These are phyloP conservation scores for Hymenochirus boettgeri DNA, from an alignment of 2,113 vertebrate genomes.

Conservation along the genomic window DNA sequence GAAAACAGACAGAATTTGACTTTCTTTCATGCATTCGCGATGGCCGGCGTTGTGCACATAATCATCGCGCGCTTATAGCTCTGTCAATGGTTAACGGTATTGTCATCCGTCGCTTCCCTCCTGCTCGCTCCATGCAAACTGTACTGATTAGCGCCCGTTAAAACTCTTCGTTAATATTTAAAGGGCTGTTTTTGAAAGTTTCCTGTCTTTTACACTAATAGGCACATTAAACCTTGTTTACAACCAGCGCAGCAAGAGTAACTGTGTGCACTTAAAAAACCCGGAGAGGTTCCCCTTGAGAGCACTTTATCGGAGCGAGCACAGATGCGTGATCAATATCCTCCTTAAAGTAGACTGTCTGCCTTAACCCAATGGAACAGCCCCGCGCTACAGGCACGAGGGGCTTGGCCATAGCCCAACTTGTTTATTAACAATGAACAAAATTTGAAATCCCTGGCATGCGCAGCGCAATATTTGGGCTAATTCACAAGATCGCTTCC, in stretches of 20 bases:
- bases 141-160: slow-evolving; percentile 89
- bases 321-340: slow-evolving; percentile 69
- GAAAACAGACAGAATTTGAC: too few species aligned
- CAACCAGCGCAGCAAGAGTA: slow-evolving; percentile 80
- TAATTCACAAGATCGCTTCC: slow-evolving; percentile 49
- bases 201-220: slow-evolving; percentile 93
- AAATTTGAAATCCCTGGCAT: slow-evolving; percentile 44
- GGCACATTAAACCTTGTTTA: slow-evolving; percentile 92
- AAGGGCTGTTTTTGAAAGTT: slow-evolving; percentile 79
- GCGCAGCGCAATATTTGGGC: slow-evolving; percentile 26
- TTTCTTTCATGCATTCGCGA: too few species aligned
- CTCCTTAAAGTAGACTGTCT: slow-evolving; percentile 77
- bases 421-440: slow-evolving; percentile 71
- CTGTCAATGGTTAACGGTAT: slow-evolving; percentile 57
- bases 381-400: slow-evolving; percentile 50
- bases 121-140: slow-evolving; percentile 69
- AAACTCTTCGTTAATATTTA: slow-evolving; percentile 88
- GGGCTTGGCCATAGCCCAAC: slow-evolving; percentile 63
- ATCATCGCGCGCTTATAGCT: slow-evolving; percentile 60
- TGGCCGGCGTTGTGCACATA: slow-evolving; percentile 41
- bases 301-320: slow-evolving; percentile 58
- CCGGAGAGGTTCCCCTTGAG: slow-evolving; percentile 67
- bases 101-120: slow-evolving; percentile 53
- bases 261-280: slow-evolving; percentile 80
- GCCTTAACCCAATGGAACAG: slow-evolving; percentile 60